Percentiles rank a stretch among this genome's conserved stretches.
Evolutionary conservation across 1,140 invertebrate genomes (phyloP).

Genomic region (Caerostris darwini): DNA sequence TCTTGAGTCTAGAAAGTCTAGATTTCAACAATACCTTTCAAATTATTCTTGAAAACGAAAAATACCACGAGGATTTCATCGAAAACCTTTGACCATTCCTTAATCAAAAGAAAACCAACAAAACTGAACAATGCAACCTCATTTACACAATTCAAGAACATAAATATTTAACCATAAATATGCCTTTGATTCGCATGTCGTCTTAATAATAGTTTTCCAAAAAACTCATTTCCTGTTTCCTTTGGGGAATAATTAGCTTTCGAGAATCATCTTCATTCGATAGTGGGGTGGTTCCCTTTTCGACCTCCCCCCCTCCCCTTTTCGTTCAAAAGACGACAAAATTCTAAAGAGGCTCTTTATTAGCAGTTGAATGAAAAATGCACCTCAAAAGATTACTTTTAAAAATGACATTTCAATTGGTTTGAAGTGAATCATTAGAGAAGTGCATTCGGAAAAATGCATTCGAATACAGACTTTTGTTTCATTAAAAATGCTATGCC

Average conservation of each 20-base stretch:
- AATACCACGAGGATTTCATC: no score
- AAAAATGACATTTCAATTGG: not conserved
- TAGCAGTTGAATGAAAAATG: not conserved
- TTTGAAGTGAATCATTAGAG: not conserved
- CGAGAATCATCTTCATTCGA: not conserved
- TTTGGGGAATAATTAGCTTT: conserved; percentile 5
- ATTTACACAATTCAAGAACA: not conserved
- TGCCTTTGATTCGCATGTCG: not conserved
- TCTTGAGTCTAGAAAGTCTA: no score
- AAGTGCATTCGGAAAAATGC: not conserved
- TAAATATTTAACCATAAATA: not conserved
- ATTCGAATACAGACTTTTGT: not conserved
- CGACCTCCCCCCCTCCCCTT: not conserved
- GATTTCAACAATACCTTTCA: no score
- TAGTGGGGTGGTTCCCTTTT: not conserved
- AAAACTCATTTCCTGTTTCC: not conserved
- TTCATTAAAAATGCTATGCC: not conserved
- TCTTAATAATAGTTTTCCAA: not conserved
- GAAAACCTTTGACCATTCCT: no score
- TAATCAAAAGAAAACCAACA: no score
- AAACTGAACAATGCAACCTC: no score
- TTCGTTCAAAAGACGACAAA: not conserved
- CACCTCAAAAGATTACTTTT: not conserved
- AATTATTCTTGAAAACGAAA: no score
- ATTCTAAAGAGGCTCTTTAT: conserved; percentile 5